Percentiles rank a stretch among this genome's conserved stretches.
These are phyloP conservation scores for Cheilosia impressa DNA, from an alignment of 2,888 invertebrate genomes.

Conservation along the genomic window DNA sequence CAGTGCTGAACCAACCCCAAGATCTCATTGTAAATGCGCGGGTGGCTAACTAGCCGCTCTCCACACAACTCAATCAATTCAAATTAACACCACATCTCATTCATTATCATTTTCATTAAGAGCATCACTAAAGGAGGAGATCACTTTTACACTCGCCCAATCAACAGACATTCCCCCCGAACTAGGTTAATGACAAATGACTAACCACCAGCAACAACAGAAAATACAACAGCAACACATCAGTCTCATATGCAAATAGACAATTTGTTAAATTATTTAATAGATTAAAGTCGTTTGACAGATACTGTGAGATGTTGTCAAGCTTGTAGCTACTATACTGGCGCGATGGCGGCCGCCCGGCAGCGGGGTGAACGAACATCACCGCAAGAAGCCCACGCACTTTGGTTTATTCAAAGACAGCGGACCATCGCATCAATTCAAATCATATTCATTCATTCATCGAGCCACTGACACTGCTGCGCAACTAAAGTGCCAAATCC, in stretches of 20 bases:
- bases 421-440: conserved; percentile 32
- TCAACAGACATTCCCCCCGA: conserved; percentile 41
- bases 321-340: conserved; percentile 3
- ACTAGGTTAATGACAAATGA: conserved; percentile 70
- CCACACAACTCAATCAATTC: conserved; percentile 23
- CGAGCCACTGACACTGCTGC: conserved; percentile 8
- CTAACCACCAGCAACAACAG: conserved; percentile 28
- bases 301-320: conserved; percentile 19
- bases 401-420: conserved; percentile 13
- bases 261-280: conserved; percentile 70
- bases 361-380: conserved; percentile 43
- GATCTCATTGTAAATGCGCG: neutral
- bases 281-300: conserved; percentile 55
- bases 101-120: conserved; percentile 55
- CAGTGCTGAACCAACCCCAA: too few relatives aligned
- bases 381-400: conserved; percentile 57
- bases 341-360: neutral
- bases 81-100: conserved; percentile 43
- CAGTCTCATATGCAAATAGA: conserved; percentile 50
- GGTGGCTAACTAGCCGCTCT: neutral
- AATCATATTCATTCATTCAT: conserved; percentile 61
- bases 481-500: conserved; percentile 1
- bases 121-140: conserved; percentile 6
- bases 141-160: conserved; percentile 30
- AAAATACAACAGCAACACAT: conserved; percentile 11